These are phyloP conservation scores for Polyodon spathula DNA, from an alignment of 2,113 vertebrate species.

Conservation along the genomic window DNA sequence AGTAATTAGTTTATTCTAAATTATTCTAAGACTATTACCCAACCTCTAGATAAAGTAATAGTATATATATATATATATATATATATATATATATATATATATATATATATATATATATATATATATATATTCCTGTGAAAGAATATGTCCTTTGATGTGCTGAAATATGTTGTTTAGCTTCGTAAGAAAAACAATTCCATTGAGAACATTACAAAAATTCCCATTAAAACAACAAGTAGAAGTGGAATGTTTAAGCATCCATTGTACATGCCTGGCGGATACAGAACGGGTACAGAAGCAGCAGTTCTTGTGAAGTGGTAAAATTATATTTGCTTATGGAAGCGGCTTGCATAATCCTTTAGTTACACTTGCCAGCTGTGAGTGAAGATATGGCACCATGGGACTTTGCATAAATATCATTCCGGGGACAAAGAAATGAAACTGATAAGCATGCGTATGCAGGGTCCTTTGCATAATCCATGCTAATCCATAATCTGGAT, in stretches of 20 bases:
- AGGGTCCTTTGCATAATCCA: conserved; percentile 61
- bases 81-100: too few relatives aligned
- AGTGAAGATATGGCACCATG: conserved; percentile 75
- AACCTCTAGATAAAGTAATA: too few relatives aligned
- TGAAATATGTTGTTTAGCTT: conserved; percentile 1
- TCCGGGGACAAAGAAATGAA: conserved; percentile 67
- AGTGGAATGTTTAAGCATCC: conserved; percentile 32
- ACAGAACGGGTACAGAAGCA: conserved; percentile 52
- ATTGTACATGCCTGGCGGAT: conserved; percentile 56
- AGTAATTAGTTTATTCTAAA: too few relatives aligned
- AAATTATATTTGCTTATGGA: conserved; percentile 72
- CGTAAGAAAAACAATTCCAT: conserved; percentile 4
- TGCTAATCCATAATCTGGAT: conserved; percentile 56
- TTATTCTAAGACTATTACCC: too few relatives aligned
- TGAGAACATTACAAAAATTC: conserved; percentile 19
- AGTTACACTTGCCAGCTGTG: conserved; percentile 85
- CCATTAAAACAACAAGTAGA: conserved; percentile 48
- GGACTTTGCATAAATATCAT: conserved; percentile 67
- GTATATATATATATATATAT: too few relatives aligned
- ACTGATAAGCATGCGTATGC: conserved; percentile 59
- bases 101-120: neutral
- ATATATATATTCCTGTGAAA: neutral
- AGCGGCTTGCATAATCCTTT: conserved; percentile 83
- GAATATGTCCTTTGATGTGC: neutral
- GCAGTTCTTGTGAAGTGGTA: conserved; percentile 63